Evolutionary conservation across 2,113 vertebrate genomes (phyloP), one percentile per base, ranked within the genome.

Genomic region (Anser brachyrhynchus): DNA sequence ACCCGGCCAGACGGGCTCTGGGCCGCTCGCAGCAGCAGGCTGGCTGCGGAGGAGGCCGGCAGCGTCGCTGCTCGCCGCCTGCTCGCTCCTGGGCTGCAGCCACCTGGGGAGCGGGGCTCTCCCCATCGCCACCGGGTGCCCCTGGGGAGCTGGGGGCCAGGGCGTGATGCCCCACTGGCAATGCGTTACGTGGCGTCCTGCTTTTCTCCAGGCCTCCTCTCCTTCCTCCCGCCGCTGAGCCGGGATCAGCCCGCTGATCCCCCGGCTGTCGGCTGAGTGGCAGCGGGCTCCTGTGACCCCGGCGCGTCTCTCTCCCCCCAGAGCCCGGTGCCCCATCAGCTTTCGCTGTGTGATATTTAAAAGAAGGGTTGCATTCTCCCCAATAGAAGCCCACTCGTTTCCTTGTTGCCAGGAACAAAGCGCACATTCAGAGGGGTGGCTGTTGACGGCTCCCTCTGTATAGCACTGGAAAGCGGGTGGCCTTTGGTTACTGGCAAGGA

Each of bases 321-420:
- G 89, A 97, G 95, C 95, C 97, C 95, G 74, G 91, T 96, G 96
- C 96, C 87, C 94, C 97, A 96, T 82, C 95, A 93, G 93, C 94
- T 92, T 84, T 94, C 84, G 84, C 97, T 96, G 92, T 66, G 95
- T 88, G 96, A 98, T 96, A 96, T 98, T 98, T 97, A 97, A 98
- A 98, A 98, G 98, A 97, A 98, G 97, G 98, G 97, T 97, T 97
- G 97, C 97, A 96, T 98, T 98, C 97, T 96, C 97, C 97, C 97
- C 83, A 95, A 91, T 92, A 97, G 97, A 98, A 97, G 97, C 97
- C 97, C 97, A 96, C 98, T 97, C 97, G 96, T 97, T 97, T 97
- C 97, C 97, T 97, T 96, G 97, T 97, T 97, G 97, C 97, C 97
- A 92, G 92, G 97, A 98, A 98, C 98, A 98, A 98, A 98, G 98